These are phyloP conservation scores for Byasa hedistus DNA, from an alignment of 2,888 invertebrate species.

Conservation along the genomic window DNA sequence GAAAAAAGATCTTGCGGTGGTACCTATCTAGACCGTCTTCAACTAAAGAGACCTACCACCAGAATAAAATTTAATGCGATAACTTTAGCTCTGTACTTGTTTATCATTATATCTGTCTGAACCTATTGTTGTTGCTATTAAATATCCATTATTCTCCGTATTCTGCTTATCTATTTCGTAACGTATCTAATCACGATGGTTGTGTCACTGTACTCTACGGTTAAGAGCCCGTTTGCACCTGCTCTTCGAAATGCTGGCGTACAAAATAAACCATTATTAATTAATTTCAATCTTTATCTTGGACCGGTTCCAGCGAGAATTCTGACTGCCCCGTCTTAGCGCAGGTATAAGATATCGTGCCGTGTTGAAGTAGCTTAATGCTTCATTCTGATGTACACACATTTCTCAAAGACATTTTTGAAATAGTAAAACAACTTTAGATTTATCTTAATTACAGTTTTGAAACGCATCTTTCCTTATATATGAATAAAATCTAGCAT, in stretches of 20 bases:
- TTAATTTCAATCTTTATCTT: conserved; percentile 30
- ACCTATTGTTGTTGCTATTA: not conserved
- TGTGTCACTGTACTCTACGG: conserved; percentile 27
- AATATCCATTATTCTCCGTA: conserved; percentile 19
- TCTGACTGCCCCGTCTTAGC: conserved; percentile 28
- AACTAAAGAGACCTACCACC: too few species aligned
- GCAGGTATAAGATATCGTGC: conserved; percentile 26
- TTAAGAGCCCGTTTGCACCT: conserved; percentile 29
- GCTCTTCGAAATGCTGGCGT: conserved; percentile 23
- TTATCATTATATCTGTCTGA: not conserved
- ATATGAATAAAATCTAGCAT: not conserved
- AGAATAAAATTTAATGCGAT: too few species aligned
- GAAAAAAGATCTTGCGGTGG: too few species aligned
- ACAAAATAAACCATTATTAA: conserved; percentile 32
- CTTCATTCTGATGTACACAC: conserved; percentile 17
- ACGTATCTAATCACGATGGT: conserved; percentile 25
- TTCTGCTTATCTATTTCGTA: conserved; percentile 15
- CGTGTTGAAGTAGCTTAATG: conserved; percentile 17
- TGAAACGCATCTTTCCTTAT: not conserved
- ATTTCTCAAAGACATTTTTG: conserved; percentile 7
- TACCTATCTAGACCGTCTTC: too few species aligned
- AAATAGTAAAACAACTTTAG: not conserved
- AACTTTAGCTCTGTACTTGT: too few species aligned
- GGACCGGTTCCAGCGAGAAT: conserved; percentile 28
- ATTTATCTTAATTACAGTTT: not conserved